Base-by-base conservation (phyloP, 2,797 vertebrate species). In the Gobio occitaniae region DNA sequence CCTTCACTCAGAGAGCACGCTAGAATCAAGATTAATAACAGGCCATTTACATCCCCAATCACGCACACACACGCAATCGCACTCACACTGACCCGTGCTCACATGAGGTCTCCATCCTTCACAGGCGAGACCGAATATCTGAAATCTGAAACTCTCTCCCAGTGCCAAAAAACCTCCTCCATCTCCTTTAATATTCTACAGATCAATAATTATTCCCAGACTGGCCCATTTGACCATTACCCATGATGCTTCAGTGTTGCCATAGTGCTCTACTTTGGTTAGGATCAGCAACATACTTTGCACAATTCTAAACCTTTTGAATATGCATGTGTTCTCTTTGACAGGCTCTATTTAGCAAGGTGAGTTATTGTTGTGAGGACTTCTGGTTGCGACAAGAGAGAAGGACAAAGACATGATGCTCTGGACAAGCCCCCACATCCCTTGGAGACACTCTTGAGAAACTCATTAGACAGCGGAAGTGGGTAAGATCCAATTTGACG, bases 401-500 rank as follows among this genome's bases (percentile, higher is more conserved):
- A 83, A 83, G 78, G 69, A 84, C 48, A 86, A 86, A 87, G 21
- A 69, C 71, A 71, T 84, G 77, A 79, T 83, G 70, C 81, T 59
- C n/a, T 68, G 79, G 81, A 88, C 56, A 44, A 61, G 50, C 70
- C 63, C 70, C 85, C 75, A 54, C 66, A 70, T 87, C 59, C 59
- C 84, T 75, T 69, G n/a, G 80, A 84, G 77, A 83, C 78, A 75
- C 63, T 88, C 74, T 89, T 80, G 87, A 80, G 76, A 86, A 86
- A 83, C 87, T 88, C 87, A 89, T 88, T 88, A 80, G 94, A 95
- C 50, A 92, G 92, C 92, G 91, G 93, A 93, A 93, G 93, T 95
- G 90, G 95, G 94, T 94, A 94, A 94, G 95, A 96, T 90, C 92
- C 95, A 95, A 96, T 95, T 95, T 94, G 93, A 95, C 94, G 94